A percentile compares a stretch with the other conserved stretches of the same genome.
These are phyloP conservation scores for Rhyacophila evoluta DNA, from an alignment of 2,888 invertebrate genomes.

Conservation along the genomic window DNA sequence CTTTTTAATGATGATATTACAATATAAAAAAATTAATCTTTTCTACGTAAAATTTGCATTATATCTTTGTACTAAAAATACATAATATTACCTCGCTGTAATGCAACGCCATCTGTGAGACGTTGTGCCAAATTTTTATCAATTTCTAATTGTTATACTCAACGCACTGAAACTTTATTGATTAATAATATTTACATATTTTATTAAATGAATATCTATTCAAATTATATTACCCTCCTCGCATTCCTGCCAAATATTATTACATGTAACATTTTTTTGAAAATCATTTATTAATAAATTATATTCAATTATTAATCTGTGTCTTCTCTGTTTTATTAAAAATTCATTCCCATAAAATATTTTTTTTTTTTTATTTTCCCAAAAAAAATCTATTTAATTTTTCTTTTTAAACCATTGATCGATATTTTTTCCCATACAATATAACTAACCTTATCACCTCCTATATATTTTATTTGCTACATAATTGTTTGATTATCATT, in stretches of 20 bases:
- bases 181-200: constrained; percentile 17
- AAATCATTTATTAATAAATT: not conserved
- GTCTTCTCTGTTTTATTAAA: not conserved
- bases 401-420: too few relatives aligned
- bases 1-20: not conserved
- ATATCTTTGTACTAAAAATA: constrained; percentile 6
- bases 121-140: constrained; percentile 19
- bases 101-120: not conserved
- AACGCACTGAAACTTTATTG: constrained; percentile 13
- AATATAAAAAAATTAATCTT: not conserved
- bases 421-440: too few relatives aligned
- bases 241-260: not conserved
- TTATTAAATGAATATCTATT: not conserved
- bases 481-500: too few relatives aligned
- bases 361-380: too few relatives aligned
- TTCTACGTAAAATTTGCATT: not conserved
- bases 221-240: not conserved
- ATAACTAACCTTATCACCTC: too few relatives aligned
- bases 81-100: not conserved
- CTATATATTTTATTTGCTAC: too few relatives aligned
- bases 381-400: too few relatives aligned
- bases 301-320: not conserved
- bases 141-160: not conserved
- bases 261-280: not conserved
- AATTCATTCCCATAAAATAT: too few relatives aligned